phyloP scores from a whole-genome alignment of 2,888 invertebrate species.

The Liposcelis brunnea region DNA sequence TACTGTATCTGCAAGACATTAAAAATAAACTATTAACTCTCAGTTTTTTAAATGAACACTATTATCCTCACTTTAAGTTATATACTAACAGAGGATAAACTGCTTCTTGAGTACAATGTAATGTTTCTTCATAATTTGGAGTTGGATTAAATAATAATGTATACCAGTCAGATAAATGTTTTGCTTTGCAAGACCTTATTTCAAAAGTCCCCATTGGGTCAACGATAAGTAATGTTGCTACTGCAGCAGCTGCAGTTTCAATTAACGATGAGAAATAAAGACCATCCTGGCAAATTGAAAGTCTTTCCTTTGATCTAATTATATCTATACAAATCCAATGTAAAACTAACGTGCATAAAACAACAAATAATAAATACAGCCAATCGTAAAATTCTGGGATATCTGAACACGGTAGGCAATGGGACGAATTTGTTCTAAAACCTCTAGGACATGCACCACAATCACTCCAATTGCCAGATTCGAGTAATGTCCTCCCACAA shows the following conservation, averaged over 20 bases:
- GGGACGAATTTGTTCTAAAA: constrained; percentile 46
- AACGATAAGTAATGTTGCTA: constrained; percentile 59
- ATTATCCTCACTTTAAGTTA: constrained; percentile 7
- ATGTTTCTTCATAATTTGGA: constrained; percentile 71
- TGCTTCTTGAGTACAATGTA: constrained; percentile 94
- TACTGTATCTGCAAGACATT: constrained; percentile 56
- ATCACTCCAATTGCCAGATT: constrained; percentile 53
- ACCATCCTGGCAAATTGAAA: constrained; percentile 54
- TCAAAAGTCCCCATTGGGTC: constrained; percentile 64
- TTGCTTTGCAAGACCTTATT: constrained; percentile 61
- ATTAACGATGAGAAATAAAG: constrained; percentile 68
- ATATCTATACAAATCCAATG: constrained; percentile 88
- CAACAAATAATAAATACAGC: constrained; percentile 90
- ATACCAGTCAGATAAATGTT: constrained; percentile 87
- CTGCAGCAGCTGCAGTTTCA: constrained; percentile 59
- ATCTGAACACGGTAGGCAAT: constrained; percentile 56
- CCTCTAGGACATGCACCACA: constrained; percentile 82
- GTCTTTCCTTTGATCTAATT: constrained; percentile 40
- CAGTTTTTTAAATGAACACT: constrained; percentile 1
- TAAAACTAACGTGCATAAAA: constrained; percentile 64
- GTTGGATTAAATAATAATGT: constrained; percentile 86
- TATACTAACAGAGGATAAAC: constrained; percentile 84
- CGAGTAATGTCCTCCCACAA: constrained; percentile 53
- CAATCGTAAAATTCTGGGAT: constrained; percentile 73
- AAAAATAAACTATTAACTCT: constrained; percentile 1